Evolutionary conservation across 2,797 vertebrate species (phyloP).

Genomic region (Ctenosaura bakeri): DNA sequence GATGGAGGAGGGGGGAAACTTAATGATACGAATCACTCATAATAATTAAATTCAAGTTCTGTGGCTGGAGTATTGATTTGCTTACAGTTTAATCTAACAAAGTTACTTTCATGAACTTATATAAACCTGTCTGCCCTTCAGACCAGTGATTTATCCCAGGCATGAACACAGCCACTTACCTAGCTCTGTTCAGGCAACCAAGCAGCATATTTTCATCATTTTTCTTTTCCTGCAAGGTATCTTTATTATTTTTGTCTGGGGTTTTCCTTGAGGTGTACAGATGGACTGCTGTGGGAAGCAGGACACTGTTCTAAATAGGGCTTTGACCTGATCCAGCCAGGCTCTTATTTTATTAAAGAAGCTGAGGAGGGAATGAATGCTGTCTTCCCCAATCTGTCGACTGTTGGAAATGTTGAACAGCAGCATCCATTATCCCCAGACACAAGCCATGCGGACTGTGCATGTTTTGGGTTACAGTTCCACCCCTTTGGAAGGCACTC

Average conservation of each 20-base stretch:
- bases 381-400: no score
- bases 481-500: neutral
- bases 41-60: neutral
- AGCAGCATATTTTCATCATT: neutral
- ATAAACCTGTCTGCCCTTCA: neutral
- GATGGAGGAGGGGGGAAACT: no score
- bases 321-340: neutral
- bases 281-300: neutral
- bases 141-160: neutral
- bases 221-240: neutral
- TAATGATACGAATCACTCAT: no score
- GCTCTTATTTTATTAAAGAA: neutral
- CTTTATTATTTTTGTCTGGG: neutral
- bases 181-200: neutral
- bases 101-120: neutral
- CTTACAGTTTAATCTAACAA: neutral
- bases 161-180: neutral
- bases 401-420: neutral
- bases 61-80: neutral
- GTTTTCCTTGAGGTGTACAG: neutral
- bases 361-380: neutral
- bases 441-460: neutral
- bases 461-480: neutral
- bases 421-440: neutral
- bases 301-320: neutral